Evolutionary conservation across 2,888 invertebrate species (phyloP).

Genomic region (Andrena chrysosceles): DNA sequence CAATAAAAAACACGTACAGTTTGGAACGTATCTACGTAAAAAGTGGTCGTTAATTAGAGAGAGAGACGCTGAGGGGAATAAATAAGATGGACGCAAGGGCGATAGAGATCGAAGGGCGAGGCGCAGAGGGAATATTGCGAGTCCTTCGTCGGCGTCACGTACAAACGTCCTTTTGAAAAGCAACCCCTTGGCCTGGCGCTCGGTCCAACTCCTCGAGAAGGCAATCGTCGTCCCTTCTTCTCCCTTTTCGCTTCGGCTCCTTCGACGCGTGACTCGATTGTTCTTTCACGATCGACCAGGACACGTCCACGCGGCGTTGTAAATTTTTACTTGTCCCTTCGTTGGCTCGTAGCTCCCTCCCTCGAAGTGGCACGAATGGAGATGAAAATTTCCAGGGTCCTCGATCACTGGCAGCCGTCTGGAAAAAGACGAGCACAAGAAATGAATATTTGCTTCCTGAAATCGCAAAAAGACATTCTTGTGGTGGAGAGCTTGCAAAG

Average conservation of each 20-base stretch:
- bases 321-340: constrained; percentile 56
- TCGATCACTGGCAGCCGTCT: background rate
- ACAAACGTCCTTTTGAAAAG: constrained; percentile 67
- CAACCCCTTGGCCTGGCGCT: constrained; percentile 48
- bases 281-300: constrained; percentile 58
- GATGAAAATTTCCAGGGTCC: constrained; percentile 16
- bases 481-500: too few species aligned
- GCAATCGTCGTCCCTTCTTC: constrained; percentile 56
- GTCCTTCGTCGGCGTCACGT: constrained; percentile 64
- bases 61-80: constrained; percentile 21
- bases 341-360: background rate
- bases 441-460: too few species aligned
- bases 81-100: constrained; percentile 43
- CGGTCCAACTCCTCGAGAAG: constrained; percentile 48
- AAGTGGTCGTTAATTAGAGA: constrained; percentile 52
- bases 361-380: constrained; percentile 9
- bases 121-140: constrained; percentile 56
- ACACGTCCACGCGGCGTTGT: constrained; percentile 50
- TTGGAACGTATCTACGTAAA: constrained; percentile 8
- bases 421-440: too few species aligned
- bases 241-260: constrained; percentile 50
- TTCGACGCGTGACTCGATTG: constrained; percentile 65
- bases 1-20: background rate
- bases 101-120: constrained; percentile 49
- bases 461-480: too few species aligned